A percentile compares a stretch with the other conserved stretches of the same genome.
These are phyloP conservation scores for Cheilosia soror DNA, from an alignment of 2,888 invertebrate species.

Conservation along the genomic window DNA sequence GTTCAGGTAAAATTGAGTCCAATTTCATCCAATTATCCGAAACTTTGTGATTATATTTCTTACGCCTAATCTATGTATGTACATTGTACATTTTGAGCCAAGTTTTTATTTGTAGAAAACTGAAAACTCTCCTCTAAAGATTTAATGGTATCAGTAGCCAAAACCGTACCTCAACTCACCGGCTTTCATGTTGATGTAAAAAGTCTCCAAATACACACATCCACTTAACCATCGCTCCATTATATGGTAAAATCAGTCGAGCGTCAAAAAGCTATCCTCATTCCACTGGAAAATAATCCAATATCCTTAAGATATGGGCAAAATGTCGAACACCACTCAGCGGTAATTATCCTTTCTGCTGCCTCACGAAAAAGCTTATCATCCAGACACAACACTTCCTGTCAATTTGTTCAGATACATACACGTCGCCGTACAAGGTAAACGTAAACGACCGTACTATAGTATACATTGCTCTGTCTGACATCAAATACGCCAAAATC, in stretches of 20 bases:
- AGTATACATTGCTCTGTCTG: slow-evolving; percentile 31
- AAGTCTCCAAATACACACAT: not conserved
- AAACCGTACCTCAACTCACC: slow-evolving; percentile 12
- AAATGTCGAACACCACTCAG: slow-evolving; percentile 69
- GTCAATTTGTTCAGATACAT: slow-evolving; percentile 30
- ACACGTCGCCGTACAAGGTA: slow-evolving; percentile 5
- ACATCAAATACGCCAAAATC: slow-evolving; percentile 68
- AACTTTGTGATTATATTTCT: too few species aligned
- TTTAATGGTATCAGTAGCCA: slow-evolving; percentile 23
- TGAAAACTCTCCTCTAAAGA: not conserved
- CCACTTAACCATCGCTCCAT: slow-evolving; percentile 23
- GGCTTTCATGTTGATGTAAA: not conserved
- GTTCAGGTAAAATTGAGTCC: too few species aligned
- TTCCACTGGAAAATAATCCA: slow-evolving; percentile 60
- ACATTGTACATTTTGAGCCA: too few species aligned
- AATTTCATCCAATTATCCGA: too few species aligned
- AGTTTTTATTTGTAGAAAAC: too few species aligned
- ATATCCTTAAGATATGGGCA: slow-evolving; percentile 71
- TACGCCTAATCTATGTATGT: too few species aligned
- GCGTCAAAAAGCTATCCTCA: slow-evolving; percentile 40
- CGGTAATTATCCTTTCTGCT: slow-evolving; percentile 68
- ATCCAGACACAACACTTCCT: slow-evolving; percentile 62
- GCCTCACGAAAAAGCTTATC: slow-evolving; percentile 57
- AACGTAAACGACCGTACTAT: slow-evolving; percentile 27
- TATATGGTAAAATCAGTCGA: slow-evolving; percentile 47